Conservation (phyloP, 2,797 vertebrate species). For the Pampus argenteus region DNA sequence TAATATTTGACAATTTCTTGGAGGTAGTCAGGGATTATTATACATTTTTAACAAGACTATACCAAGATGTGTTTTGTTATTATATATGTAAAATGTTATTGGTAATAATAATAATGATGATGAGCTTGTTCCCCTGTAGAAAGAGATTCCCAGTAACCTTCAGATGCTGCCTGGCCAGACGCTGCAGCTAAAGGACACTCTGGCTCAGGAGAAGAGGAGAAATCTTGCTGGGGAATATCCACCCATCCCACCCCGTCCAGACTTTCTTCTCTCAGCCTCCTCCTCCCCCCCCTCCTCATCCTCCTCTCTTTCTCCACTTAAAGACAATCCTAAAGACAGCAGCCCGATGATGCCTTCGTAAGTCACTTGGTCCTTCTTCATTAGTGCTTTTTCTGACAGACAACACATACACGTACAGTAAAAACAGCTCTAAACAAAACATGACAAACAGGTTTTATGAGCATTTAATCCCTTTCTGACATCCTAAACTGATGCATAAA, state of each 20-base stretch:
- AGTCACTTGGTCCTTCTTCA: conserved; percentile 20
- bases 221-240: neutral
- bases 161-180: conserved; percentile 79
- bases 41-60: neutral
- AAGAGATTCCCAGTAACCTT: conserved; percentile 67
- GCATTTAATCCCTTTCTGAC: neutral
- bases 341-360: conserved; percentile 52
- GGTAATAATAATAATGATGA: neutral
- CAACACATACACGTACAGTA: neutral
- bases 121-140: conserved; percentile 53
- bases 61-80: neutral
- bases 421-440: neutral
- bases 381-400: neutral
- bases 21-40: neutral
- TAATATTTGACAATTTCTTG: neutral
- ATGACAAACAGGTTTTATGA: neutral
- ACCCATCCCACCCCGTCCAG: conserved; percentile 43
- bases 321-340: neutral
- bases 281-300: accelerated
- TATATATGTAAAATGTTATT: neutral
- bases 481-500: neutral
- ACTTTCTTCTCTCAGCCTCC: neutral
- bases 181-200: conserved; percentile 62
- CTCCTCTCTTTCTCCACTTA: neutral
- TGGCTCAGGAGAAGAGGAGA: conserved; percentile 63